Base-by-base conservation (phyloP, 2,888 invertebrate species). In the Pteria penguin region DNA sequence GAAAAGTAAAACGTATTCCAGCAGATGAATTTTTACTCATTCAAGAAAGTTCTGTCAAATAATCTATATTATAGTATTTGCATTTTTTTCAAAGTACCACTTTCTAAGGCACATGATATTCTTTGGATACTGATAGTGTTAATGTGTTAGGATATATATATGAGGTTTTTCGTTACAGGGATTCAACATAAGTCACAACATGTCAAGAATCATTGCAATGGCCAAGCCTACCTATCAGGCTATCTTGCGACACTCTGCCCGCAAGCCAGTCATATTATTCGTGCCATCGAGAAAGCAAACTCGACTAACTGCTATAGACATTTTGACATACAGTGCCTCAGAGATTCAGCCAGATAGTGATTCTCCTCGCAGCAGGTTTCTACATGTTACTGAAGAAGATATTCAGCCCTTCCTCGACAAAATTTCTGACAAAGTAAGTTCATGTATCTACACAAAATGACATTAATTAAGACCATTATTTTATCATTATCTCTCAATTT, bases 131-230 rank as follows among this genome's bases (percentile, higher is more conserved):
- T n/a, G n/a, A n/a, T n/a, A n/a, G n/a, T n/a, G n/a, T n/a, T n/a
- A n/a, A n/a, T n/a, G n/a, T n/a, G n/a, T n/a, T n/a, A n/a, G n/a
- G n/a, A n/a, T n/a, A n/a, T n/a, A n/a, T n/a, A n/a, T n/a, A n/a
- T n/a, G n/a, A n/a, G n/a, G n/a, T n/a, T 32, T 62, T 33, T 32
- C 0, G 27, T 78, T 87, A 32, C 93, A 96, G 94, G 98, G 99
- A 22, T 96, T 98, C 93, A 99, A 98, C 93, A 96, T 99, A 57
- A 98, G 98, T 0, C 99, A 99, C 93, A 98, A 98, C 90, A 97
- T 97, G 0, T 97, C 98, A 0, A 95, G 99, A 14, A 94, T 99
- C 33, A 96, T 98, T 0, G 97, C 99, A 0, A 99, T 99, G 99
- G 96, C 97, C 0, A 98, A 98, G 90, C 99, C 99, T 0, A 96